phyloP scores from a whole-genome alignment of 2,797 vertebrate species.

The Tapera naevia region DNA sequence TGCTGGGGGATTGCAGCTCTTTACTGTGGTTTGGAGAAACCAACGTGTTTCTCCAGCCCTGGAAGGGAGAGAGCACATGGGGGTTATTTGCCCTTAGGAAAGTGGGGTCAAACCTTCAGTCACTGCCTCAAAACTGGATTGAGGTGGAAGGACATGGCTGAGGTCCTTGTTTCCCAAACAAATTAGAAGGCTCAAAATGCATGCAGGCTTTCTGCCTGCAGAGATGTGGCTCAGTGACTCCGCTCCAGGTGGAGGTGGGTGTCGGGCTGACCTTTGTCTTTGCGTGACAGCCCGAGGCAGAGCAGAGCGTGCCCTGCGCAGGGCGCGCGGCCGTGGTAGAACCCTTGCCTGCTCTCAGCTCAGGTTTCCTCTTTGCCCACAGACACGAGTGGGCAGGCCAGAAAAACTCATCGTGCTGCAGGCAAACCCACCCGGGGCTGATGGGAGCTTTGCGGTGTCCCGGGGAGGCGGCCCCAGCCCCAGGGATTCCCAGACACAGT shows the following conservation, averaged over 20 bases:
- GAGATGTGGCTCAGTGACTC: background rate
- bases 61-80: background rate
- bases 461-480: background rate
- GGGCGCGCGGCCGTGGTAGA: no score
- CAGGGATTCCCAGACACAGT: fast-evolving
- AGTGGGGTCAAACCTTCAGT: background rate
- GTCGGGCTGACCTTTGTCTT: background rate
- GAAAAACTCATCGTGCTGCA: background rate
- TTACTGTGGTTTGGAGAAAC: background rate
- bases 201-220: background rate
- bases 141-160: background rate
- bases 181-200: background rate
- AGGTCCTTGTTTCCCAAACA: constrained; percentile 43
- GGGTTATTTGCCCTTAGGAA: background rate
- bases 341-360: background rate
- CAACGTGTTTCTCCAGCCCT: fast-evolving
- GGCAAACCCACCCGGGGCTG: background rate
- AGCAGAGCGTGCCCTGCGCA: background rate
- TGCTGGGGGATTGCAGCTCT: background rate
- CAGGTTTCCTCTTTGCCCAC: background rate
- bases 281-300: background rate
- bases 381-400: background rate
- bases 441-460: background rate
- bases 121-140: background rate
- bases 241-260: background rate